Base-by-base conservation (phyloP, 2,113 vertebrate genomes). In the Neomonachus schauinslandi region DNA sequence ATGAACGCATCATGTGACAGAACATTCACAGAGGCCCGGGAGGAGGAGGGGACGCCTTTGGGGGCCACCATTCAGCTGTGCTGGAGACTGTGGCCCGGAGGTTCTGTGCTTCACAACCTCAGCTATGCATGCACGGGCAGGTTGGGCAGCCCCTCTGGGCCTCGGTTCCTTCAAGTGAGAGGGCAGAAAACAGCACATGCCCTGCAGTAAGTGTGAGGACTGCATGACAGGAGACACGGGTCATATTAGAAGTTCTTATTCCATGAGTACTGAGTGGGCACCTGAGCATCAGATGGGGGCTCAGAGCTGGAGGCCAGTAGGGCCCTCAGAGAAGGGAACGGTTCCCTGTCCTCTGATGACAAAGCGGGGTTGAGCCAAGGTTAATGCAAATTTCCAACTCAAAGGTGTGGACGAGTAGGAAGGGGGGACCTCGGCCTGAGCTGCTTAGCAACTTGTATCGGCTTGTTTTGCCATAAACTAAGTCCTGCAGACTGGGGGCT, bases 1-100 rank as follows among this genome's bases (percentile, higher is more conserved):
- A 39, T 4, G 4, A 0, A 53, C 1, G 3, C 2, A 0, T 28
- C 7, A 0, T 1, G 6, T 13, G 1, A 31, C 18, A 59, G 19
- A 39, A 76, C 5, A 1, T n/a, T 53, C 26, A 15, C 15, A 5
- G 59, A 36, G 9, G 22, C 28, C 33, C 39, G 24, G 69, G 55
- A 16, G 16, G 3, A 49, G 55, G 63, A 16, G 2, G 9, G 77
- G 10, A 31, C 33, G 1, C 24, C 21, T 49, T 7, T 13, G 71
- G 71, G 59, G 36, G 28, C 22, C 36, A 0, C 49, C 24, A 5
- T 21, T 39, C 65, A 7, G 65, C 71, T 3, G 1, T n/a, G 18
- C 33, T 69, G 18, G 67, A 33, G 10, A 2, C 14, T 2, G 18
- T 28, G 55, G 28, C 19, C 11, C 57, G 5, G n/a, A 31, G 26